Percentiles rank a stretch among this genome's conserved stretches.
phyloP scores from a whole-genome alignment of 2,888 invertebrate species.

The Petrolisthes cinctipes region DNA sequence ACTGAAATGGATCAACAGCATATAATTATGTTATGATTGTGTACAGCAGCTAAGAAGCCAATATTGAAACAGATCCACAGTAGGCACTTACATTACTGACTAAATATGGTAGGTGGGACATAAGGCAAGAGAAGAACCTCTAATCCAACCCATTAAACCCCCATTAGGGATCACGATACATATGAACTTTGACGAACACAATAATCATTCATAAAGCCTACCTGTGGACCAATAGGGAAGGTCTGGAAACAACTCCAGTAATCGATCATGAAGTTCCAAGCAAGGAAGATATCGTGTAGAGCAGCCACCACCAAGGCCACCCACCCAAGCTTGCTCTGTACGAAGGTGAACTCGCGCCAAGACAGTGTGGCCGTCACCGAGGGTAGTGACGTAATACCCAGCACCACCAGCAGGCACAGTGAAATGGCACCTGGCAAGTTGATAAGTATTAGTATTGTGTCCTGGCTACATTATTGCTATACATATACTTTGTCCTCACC shows the following conservation, averaged over 20 bases:
- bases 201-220: conserved; percentile 5
- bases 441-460: too few species aligned
- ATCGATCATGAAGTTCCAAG: conserved; percentile 65
- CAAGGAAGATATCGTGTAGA: conserved; percentile 64
- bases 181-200: not conserved
- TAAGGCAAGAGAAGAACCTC: not conserved
- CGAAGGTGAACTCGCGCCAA: conserved; percentile 66
- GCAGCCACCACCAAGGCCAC: conserved; percentile 55
- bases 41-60: too few species aligned
- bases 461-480: too few species aligned
- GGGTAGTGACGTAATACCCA: conserved; percentile 66
- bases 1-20: conserved; percentile 41
- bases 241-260: conserved; percentile 64
- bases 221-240: conserved; percentile 65
- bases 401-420: conserved; percentile 60
- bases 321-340: conserved; percentile 66
- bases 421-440: conserved; percentile 58
- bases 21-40: too few species aligned
- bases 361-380: conserved; percentile 65
- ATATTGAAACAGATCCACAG: not conserved
- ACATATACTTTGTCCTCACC: too few species aligned
- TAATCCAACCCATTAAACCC: too few species aligned
- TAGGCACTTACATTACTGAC: not conserved
- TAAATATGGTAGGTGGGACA: not conserved
- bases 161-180: too few species aligned